Percentiles rank a stretch among this genome's conserved stretches.
Evolutionary conservation across 2,797 vertebrate species (phyloP).

Genomic region (Peromyscus nudipes): DNA sequence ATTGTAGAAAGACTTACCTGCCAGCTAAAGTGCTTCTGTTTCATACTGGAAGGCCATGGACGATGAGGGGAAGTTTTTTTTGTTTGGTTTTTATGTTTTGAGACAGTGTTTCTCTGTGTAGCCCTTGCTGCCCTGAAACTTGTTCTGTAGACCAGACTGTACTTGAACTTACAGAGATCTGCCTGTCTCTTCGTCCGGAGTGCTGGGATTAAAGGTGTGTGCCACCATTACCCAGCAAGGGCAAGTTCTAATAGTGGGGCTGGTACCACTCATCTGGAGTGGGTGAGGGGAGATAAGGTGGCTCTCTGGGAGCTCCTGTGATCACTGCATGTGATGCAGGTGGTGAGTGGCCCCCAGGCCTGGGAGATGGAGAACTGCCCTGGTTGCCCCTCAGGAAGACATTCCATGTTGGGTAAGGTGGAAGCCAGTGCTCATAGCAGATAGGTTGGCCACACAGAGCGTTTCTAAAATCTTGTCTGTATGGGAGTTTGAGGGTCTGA

Average conservation of each 20-base stretch:
- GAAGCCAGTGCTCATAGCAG: not conserved
- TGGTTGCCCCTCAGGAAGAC: not conserved
- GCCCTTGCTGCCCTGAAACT: not conserved
- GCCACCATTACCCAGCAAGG: not conserved
- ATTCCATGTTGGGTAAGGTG: not conserved
- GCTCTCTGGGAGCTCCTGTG: too few species aligned
- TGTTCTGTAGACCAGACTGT: not conserved
- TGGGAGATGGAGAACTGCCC: not conserved
- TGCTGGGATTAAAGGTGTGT: not conserved
- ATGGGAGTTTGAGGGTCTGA: not conserved
- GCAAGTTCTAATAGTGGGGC: not conserved
- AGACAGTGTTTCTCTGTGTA: not conserved
- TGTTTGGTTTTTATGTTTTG: not conserved
- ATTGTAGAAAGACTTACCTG: not conserved
- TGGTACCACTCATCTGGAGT: not conserved
- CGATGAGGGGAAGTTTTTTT: not conserved
- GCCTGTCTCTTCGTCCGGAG: too few species aligned
- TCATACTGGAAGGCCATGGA: not conserved
- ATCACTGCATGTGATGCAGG: not conserved
- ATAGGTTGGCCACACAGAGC: rapidly evolving
- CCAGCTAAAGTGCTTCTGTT: not conserved
- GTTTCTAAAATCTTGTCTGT: not conserved
- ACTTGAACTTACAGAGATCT: not conserved
- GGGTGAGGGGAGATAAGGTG: rapidly evolving
- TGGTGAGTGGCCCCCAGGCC: too few species aligned